Percentiles rank a stretch among this genome's conserved stretches.
phyloP scores from a whole-genome alignment of 2,113 vertebrate species.

The Chaenogobius annularis region DNA sequence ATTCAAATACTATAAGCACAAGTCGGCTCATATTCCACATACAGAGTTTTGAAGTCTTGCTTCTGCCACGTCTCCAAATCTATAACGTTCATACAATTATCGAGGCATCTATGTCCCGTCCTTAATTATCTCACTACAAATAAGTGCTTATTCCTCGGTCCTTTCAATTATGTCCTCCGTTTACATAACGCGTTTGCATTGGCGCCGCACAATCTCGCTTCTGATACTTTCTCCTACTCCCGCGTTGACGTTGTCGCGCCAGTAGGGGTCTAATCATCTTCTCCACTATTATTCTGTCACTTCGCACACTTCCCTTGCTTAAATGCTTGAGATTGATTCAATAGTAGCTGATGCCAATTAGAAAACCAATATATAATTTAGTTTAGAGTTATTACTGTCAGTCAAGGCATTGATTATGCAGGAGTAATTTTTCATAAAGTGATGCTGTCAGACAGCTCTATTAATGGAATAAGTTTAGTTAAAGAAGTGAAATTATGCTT shows the following conservation, averaged over 20 bases:
- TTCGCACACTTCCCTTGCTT: background rate
- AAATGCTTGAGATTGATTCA: background rate
- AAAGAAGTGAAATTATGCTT: background rate
- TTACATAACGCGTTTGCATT: background rate
- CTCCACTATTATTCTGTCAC: background rate
- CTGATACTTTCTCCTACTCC: background rate
- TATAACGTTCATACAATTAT: background rate
- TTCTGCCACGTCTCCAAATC: background rate
- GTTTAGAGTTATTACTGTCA: conserved; percentile 4
- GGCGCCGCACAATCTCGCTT: background rate
- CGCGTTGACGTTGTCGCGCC: background rate
- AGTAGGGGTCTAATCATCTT: background rate
- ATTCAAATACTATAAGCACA: background rate
- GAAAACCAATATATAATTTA: conserved; percentile 4
- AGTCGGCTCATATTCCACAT: background rate
- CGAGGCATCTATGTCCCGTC: background rate
- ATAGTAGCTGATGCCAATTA: background rate
- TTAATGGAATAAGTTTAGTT: background rate
- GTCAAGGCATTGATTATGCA: background rate
- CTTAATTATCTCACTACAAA: background rate
- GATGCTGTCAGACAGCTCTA: conserved; percentile 1
- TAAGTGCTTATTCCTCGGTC: background rate
- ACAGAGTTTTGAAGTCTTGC: background rate
- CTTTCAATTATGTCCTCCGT: background rate
- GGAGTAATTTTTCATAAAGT: background rate